Evolutionary conservation across 2,797 vertebrate species (phyloP), one percentile per base, ranked within the genome.

Genomic region (Moxostoma hubbsi): DNA sequence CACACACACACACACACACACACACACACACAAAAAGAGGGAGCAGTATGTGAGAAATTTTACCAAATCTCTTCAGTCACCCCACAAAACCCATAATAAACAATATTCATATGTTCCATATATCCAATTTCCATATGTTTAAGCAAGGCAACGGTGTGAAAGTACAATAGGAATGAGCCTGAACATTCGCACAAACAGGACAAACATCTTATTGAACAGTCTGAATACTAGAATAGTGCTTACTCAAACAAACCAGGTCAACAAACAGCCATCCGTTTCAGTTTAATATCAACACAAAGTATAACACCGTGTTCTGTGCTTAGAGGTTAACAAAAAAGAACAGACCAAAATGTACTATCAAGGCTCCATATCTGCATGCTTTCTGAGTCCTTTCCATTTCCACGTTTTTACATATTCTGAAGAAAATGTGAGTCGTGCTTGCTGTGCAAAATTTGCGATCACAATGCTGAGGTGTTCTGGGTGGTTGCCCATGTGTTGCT

Each of bases 211-310:
- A 12, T 8, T 16, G 9, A 58, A 58, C 16, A 18, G 8, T 9
- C 16, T 6, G 18, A 61, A 18, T 11, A 9, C 18, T 24, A 64
- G 51, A 45, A 13, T 55, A 55, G 55, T 13, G 13, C 18, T 67
- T 50, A 15, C 18, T 50, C 2, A 58, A 59, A 36, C 36, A 36
- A 59, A 76, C 9, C 57, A 61, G 43, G 43, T 46, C 62, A 64
- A 46, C 43, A 46, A 64, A 46, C 36, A 36, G n/a, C 62, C n/a
- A 43, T 4, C 62, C 46, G 12, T 64, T 12, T 63, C 85, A 7
- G 51, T 47, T 46, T 16, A 57, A n/a, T 66, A 10, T 49, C 12
- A n/a, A 36, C 62, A 64, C 12, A 46, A 46, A 13, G 36, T 63
- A 45, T 36, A 12, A 43, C 24, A 45, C n/a, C 62, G 5, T 43